Percentiles rank a stretch among this genome's conserved stretches.
phyloP scores from a whole-genome alignment of 1,140 invertebrate species.

The Rhysida immarginata region DNA sequence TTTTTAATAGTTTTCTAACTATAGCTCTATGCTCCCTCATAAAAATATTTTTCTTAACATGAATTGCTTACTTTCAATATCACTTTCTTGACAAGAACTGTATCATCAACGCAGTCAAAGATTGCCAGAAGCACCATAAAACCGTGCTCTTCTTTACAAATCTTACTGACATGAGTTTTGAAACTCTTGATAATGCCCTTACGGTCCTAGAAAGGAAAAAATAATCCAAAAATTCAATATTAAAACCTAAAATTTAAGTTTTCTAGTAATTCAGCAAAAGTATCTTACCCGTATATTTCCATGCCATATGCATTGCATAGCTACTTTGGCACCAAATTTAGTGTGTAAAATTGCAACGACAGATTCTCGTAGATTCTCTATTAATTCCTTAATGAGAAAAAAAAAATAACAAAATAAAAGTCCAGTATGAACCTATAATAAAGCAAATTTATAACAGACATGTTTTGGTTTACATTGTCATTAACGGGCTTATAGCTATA shows the following conservation, averaged over 20 bases:
- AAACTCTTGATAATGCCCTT: slow-evolving; percentile 54
- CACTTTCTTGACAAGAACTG: slow-evolving; percentile 69
- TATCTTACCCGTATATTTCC: slow-evolving; percentile 50
- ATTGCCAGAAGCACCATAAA: slow-evolving; percentile 65
- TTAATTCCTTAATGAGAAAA: slow-evolving; percentile 35
- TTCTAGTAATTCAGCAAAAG: not conserved
- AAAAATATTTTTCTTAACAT: too few species aligned
- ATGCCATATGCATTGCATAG: slow-evolving; percentile 70
- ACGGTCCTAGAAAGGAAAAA: slow-evolving; percentile 29
- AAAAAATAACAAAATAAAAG: not conserved
- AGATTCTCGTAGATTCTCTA: slow-evolving; percentile 48
- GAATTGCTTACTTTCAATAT: slow-evolving; percentile 30
- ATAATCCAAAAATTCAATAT: not conserved
- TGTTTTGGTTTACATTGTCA: too few species aligned
- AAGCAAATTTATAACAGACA: too few species aligned
- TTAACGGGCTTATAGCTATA: too few species aligned
- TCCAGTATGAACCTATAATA: too few species aligned
- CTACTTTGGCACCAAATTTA: slow-evolving; percentile 59
- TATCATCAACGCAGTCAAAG: slow-evolving; percentile 85
- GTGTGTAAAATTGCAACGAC: slow-evolving; percentile 67
- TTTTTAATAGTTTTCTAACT: too few species aligned
- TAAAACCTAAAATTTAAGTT: too few species aligned
- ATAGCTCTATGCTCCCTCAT: too few species aligned
- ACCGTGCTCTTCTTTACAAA: slow-evolving; percentile 71
- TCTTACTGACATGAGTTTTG: slow-evolving; percentile 63